phyloP scores from a whole-genome alignment of 2,113 vertebrate species.

The Dermatemys mawii region DNA sequence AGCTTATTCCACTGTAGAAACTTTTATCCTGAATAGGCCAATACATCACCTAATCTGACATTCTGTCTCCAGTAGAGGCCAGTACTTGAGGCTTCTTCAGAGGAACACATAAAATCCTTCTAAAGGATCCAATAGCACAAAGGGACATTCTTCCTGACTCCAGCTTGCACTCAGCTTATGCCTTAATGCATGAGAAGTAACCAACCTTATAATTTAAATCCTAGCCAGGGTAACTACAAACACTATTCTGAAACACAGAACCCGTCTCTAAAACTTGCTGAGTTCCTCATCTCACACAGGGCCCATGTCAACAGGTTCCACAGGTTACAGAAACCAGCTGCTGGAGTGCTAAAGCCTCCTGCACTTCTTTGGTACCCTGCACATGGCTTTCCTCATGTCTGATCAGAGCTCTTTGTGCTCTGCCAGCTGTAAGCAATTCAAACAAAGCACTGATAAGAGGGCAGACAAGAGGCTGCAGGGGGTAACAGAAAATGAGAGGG shows the following conservation, averaged over 20 bases:
- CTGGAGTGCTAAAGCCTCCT: background rate
- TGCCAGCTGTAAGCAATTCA: background rate
- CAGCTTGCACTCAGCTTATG: background rate
- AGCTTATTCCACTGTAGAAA: background rate
- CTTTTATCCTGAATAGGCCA: rapidly evolving
- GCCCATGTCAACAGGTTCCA: background rate
- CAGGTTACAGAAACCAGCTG: background rate
- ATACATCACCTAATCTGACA: background rate
- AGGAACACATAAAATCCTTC: background rate
- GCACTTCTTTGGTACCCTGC: rapidly evolving
- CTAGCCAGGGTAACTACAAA: background rate
- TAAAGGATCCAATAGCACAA: background rate
- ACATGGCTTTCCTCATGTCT: background rate
- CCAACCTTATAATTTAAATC: background rate
- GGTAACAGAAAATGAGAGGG: background rate
- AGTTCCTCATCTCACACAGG: background rate
- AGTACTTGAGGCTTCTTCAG: background rate
- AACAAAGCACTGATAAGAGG: background rate
- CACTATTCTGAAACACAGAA: background rate
- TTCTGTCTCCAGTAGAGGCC: background rate
- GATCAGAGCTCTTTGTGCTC: background rate
- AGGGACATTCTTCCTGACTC: background rate
- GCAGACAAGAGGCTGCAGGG: background rate
- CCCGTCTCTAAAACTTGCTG: background rate
- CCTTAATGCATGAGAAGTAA: background rate